Evolutionary conservation across 2,113 vertebrate genomes (phyloP).

Genomic region (Lathamus discolor): DNA sequence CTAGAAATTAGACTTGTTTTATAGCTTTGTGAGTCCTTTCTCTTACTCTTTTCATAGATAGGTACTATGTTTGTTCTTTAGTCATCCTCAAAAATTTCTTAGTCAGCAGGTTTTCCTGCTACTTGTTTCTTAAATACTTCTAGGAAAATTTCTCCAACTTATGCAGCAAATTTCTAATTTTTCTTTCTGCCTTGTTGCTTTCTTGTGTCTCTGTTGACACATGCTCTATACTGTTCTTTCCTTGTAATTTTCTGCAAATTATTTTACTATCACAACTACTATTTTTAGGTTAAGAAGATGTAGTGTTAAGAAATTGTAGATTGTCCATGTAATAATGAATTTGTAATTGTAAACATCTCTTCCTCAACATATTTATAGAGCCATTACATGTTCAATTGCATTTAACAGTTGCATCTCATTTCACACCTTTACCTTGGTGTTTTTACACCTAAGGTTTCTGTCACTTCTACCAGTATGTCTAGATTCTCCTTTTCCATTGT

Average conservation of each 20-base stretch:
- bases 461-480: not conserved
- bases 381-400: not conserved
- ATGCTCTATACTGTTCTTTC: not conserved
- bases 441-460: not conserved
- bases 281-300: not conserved
- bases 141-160: not conserved
- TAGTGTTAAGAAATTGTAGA: not conserved
- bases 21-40: not conserved
- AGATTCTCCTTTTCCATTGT: not conserved
- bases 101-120: not conserved
- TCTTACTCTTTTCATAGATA: not conserved
- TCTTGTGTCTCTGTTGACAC: not conserved
- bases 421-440: not conserved
- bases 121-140: not conserved
- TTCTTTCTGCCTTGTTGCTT: not conserved
- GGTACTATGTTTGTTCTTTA: not conserved
- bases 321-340: not conserved
- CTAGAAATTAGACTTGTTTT: not conserved
- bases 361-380: not conserved
- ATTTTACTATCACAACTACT: not conserved
- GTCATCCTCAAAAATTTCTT: not conserved
- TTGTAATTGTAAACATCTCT: not conserved
- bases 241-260: not conserved
- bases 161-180: not conserved
- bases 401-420: not conserved